Percentiles rank a stretch among this genome's conserved stretches.
Evolutionary conservation across 2,888 invertebrate species (phyloP).

Genomic region (Noctua fimbriata): DNA sequence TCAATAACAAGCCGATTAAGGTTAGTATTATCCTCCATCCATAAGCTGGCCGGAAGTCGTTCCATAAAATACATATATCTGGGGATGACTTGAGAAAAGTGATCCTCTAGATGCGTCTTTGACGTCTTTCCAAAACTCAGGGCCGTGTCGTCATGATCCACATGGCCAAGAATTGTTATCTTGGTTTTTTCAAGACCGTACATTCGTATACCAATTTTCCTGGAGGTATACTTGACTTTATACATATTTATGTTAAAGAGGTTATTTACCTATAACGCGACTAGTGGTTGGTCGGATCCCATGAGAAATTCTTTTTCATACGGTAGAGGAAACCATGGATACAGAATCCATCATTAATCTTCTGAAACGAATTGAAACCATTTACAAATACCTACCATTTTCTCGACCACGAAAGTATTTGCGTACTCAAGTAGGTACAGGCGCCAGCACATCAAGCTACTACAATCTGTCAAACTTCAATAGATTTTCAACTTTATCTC

Average conservation of each 20-base stretch:
- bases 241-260: neutral
- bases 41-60: neutral
- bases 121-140: neutral
- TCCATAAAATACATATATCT: too few relatives aligned
- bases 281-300: neutral
- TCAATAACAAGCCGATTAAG: conserved; percentile 92
- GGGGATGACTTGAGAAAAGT: too few relatives aligned
- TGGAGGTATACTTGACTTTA: neutral
- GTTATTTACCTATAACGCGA: neutral
- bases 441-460: too few relatives aligned
- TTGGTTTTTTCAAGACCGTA: neutral
- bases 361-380: neutral
- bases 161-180: neutral
- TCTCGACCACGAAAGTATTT: neutral
- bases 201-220: neutral
- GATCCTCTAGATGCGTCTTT: neutral
- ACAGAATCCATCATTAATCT: neutral
- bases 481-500: too few relatives aligned
- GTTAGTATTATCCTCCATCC: conserved; percentile 79
- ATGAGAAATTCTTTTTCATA: neutral
- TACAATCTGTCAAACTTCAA: too few relatives aligned
- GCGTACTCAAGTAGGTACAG: too few relatives aligned
- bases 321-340: neutral
- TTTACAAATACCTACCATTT: neutral
- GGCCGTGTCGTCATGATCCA: neutral